Evolutionary conservation across 2,888 invertebrate genomes (phyloP).

Genomic region (Chironomus tentans): DNA sequence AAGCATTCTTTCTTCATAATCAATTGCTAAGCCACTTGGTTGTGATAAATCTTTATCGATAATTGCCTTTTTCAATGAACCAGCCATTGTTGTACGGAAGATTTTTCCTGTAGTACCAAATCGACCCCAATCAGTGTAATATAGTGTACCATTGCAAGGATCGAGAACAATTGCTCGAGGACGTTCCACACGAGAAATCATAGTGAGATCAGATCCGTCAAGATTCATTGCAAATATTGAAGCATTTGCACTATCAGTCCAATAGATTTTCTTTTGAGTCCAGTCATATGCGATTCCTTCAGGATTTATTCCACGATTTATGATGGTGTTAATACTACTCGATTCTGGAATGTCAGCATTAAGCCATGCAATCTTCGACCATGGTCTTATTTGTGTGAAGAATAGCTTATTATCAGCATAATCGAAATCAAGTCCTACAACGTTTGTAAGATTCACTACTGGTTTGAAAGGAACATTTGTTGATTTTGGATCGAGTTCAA

Average conservation of each 20-base stretch:
- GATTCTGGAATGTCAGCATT: constrained; percentile 59
- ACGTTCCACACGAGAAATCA: constrained; percentile 86
- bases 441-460: constrained; percentile 77
- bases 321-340: constrained; percentile 55
- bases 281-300: constrained; percentile 95
- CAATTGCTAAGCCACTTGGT: constrained; percentile 91
- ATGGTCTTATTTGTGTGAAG: constrained; percentile 89
- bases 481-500: constrained; percentile 76
- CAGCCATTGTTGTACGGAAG: constrained; percentile 92
- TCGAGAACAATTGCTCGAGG: constrained; percentile 93
- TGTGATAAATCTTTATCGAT: constrained; percentile 86
- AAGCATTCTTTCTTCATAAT: constrained; percentile 83
- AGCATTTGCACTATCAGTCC: constrained; percentile 93
- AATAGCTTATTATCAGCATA: constrained; percentile 77
- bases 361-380: constrained; percentile 79
- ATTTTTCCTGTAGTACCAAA: constrained; percentile 91
- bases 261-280: constrained; percentile 95
- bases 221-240: constrained; percentile 92
- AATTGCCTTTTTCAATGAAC: constrained; percentile 79
- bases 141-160: constrained; percentile 91
- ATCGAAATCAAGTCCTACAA: constrained; percentile 93
- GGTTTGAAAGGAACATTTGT: constrained; percentile 79
- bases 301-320: constrained; percentile 75
- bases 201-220: constrained; percentile 76
- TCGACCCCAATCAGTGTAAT: constrained; percentile 93